Evolutionary conservation across 2,888 invertebrate species (phyloP), one percentile per base, ranked within the genome.

Genomic region (Chloroclystis v-ata): DNA sequence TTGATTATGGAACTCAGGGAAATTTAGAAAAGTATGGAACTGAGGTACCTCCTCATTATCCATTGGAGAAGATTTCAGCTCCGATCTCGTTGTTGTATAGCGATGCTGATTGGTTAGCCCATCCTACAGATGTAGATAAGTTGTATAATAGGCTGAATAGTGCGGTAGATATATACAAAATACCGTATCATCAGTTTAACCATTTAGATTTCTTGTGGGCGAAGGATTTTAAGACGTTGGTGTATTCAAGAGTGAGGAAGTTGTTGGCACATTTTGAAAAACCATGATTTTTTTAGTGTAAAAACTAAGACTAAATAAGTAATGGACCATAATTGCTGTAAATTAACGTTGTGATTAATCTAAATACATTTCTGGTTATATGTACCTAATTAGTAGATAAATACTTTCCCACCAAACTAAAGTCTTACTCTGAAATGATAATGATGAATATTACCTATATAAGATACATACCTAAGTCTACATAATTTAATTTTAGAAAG

Each of bases 91-190:
- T 88, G 37, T 72, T 83, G 38, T 81, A 79, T 53, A 78, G 79
- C 24, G 74, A 75, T 2, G 90, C 90, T 10, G 95, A 95, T 69
- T 91, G 91, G 90, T 67, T 94, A 12, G 89, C 92, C 1, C 78
- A 88, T 39, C 82, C 89, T 2, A 69, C 71, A 56, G 92, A 92
- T 48, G 91, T 92, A 0, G 70, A 88, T 29, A 72, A 78, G 11
- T 65, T 92, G 39, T 82, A 87, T 28, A 68, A 72, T 8, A 73
- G 79, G 46, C 67, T 94, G 30, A 78, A 80, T 6, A 91, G 90
- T 59, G 82, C 85, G 1, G 69, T 90, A 4, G 89, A 89, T 40
- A 87, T 86, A 51, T 85, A 90, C 65, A 78, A 88, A 49, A 89
- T 93, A 37, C 88, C 89, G 0, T 79, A 86, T 59, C 75, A 87